Percentiles rank a stretch among this genome's conserved stretches.
Conservation (phyloP, 1,140 invertebrate genomes). For the Leptopilina clavipes region DNA sequence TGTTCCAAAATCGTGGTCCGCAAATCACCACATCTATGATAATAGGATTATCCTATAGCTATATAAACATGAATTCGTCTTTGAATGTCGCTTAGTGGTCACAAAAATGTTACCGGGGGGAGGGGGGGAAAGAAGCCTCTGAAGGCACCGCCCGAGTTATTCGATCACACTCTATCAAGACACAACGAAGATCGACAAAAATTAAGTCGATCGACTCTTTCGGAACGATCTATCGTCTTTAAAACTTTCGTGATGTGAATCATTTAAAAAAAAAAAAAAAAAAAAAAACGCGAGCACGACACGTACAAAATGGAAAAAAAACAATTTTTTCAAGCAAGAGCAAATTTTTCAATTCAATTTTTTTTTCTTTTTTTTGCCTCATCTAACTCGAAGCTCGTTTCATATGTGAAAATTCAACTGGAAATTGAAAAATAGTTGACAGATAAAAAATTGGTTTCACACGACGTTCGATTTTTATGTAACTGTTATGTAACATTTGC, state of each 20-base stretch:
- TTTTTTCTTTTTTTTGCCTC: background rate
- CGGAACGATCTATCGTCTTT: conserved; percentile 46
- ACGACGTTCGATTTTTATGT: background rate
- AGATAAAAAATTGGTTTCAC: conserved; percentile 2
- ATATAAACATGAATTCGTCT: conserved; percentile 45
- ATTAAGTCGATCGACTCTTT: conserved; percentile 50
- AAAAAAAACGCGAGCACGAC: conserved; percentile 42
- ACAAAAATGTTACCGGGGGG: background rate
- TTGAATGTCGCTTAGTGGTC: conserved; percentile 42
- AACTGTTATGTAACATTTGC: background rate
- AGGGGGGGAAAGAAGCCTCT: too few species aligned
- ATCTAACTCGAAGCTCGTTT: background rate
- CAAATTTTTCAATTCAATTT: background rate
- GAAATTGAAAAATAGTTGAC: conserved; percentile 27
- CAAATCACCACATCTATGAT: conserved; percentile 28
- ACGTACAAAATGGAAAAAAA: conserved; percentile 50
- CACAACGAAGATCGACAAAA: conserved; percentile 49
- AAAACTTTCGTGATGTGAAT: conserved; percentile 45
- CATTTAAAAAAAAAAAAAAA: conserved; percentile 35
- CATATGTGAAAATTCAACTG: background rate
- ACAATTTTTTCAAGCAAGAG: conserved; percentile 38
- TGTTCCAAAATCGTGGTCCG: background rate
- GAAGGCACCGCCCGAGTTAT: conserved; percentile 26
- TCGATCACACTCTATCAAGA: conserved; percentile 47
- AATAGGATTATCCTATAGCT: conserved; percentile 39